Conservation (phyloP, 2,797 vertebrate species). For the Tapera naevia region DNA sequence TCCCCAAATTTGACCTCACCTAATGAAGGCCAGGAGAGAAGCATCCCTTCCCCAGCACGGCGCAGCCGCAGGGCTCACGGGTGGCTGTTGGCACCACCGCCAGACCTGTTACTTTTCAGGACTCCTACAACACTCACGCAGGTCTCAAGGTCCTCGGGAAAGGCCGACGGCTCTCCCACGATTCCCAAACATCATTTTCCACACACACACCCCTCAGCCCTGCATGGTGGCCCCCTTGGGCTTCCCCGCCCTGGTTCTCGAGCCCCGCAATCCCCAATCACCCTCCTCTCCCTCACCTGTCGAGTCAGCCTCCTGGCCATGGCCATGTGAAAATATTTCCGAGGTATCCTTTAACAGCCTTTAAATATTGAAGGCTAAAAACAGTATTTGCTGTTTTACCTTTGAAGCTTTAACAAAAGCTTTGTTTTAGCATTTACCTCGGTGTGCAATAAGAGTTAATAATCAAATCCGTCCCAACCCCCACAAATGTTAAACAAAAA, state of each 20-base stretch:
- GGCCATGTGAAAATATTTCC: slow-evolving; percentile 79
- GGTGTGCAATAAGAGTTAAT: slow-evolving; percentile 85
- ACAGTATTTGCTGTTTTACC: slow-evolving; percentile 83
- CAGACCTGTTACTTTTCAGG: not conserved
- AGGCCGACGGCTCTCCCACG: not conserved
- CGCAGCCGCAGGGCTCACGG: not conserved
- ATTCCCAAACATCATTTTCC: not conserved
- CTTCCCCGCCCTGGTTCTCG: too few species aligned
- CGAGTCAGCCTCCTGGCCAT: slow-evolving; percentile 66
- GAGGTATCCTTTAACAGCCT: slow-evolving; percentile 79
- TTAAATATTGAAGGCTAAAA: slow-evolving; percentile 79
- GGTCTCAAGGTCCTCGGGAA: too few species aligned
- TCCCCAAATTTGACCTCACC: not conserved
- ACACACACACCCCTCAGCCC: too few species aligned
- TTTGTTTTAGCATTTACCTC: slow-evolving; percentile 84
- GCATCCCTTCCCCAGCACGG: not conserved
- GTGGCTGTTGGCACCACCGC: accelerated
- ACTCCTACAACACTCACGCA: accelerated
- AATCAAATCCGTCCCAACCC: slow-evolving; percentile 84
- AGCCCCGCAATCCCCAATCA: too few species aligned
- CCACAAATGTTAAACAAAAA: slow-evolving; percentile 86
- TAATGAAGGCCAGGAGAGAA: not conserved
- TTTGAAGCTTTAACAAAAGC: slow-evolving; percentile 82
- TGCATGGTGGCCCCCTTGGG: too few species aligned
- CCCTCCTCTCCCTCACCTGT: slow-evolving; percentile 51